Percentiles rank a stretch among this genome's conserved stretches.
These are phyloP conservation scores for Phalloptychus januarius DNA, from an alignment of 2,797 vertebrate species.

Conservation along the genomic window DNA sequence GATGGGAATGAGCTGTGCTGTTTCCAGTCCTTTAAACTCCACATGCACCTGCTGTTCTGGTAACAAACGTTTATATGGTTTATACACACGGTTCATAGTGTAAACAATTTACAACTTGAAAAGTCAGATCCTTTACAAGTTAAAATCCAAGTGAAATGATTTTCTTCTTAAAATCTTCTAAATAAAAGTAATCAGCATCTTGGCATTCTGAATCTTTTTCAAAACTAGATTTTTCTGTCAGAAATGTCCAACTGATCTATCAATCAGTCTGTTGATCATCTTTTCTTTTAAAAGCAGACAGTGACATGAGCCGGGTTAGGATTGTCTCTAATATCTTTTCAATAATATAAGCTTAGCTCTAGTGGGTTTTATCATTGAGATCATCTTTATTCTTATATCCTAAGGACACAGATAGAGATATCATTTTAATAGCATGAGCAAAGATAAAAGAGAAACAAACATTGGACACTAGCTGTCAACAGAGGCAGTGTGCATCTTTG, in stretches of 20 bases:
- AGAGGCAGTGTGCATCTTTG: neutral
- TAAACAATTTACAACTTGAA: neutral
- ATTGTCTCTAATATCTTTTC: neutral
- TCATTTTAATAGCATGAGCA: neutral
- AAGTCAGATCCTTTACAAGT: neutral
- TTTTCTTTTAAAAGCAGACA: neutral
- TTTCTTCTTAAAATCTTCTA: neutral
- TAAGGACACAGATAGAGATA: neutral
- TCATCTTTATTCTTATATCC: neutral
- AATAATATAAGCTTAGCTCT: neutral
- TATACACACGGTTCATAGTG: neutral
- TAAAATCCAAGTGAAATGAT: neutral
- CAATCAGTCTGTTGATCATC: no score
- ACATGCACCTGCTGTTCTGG: neutral
- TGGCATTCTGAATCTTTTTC: neutral
- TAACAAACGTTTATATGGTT: neutral
- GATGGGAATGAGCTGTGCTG: neutral
- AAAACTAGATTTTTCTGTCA: neutral
- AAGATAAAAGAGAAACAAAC: neutral
- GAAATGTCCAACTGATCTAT: neutral
- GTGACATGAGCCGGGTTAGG: neutral
- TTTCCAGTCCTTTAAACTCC: neutral
- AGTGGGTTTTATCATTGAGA: neutral
- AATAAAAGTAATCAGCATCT: neutral
- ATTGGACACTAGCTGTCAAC: neutral